phyloP scores from a whole-genome alignment of 2,113 vertebrate species.

The Piprites chloris region DNA sequence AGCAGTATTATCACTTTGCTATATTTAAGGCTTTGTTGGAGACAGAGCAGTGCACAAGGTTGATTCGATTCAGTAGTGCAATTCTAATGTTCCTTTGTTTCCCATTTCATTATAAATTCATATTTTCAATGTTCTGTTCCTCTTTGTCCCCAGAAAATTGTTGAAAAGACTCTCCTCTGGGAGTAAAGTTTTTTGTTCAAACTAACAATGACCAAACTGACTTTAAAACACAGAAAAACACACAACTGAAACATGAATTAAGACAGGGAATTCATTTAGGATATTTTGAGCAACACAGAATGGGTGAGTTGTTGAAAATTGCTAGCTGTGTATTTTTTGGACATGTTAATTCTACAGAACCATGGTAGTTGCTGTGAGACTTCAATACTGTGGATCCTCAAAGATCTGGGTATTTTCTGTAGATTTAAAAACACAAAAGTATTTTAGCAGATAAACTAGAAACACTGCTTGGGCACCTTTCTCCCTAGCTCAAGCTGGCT shows the following conservation, averaged over 20 bases:
- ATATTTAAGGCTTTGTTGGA: slow-evolving; percentile 68
- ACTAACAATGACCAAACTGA: slow-evolving; percentile 54
- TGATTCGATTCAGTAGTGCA: slow-evolving; percentile 38
- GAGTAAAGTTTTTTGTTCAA: slow-evolving; percentile 67
- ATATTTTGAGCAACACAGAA: slow-evolving; percentile 8
- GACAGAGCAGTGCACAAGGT: slow-evolving; percentile 39
- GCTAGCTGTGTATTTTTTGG: not conserved
- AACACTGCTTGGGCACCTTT: not conserved
- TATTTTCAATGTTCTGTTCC: slow-evolving; percentile 68
- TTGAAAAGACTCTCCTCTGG: slow-evolving; percentile 63
- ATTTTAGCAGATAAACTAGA: not conserved
- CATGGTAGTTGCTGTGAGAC: not conserved
- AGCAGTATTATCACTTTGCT: slow-evolving; percentile 67
- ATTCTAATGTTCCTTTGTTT: slow-evolving; percentile 63
- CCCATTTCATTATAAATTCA: slow-evolving; percentile 70
- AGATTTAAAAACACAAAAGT: not conserved
- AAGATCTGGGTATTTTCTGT: not conserved
- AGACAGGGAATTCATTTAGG: not conserved
- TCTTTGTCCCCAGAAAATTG: slow-evolving; percentile 54
- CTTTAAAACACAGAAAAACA: slow-evolving; percentile 35
- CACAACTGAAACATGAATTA: not conserved
- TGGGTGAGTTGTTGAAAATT: slow-evolving; percentile 1
- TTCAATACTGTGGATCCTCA: not conserved
- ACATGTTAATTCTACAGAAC: not conserved
- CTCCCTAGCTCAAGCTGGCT: not conserved